A percentile compares a stretch with the other conserved stretches of the same genome.
Conservation (phyloP, 2,797 vertebrate genomes). For the Myripristis jacobus region DNA sequence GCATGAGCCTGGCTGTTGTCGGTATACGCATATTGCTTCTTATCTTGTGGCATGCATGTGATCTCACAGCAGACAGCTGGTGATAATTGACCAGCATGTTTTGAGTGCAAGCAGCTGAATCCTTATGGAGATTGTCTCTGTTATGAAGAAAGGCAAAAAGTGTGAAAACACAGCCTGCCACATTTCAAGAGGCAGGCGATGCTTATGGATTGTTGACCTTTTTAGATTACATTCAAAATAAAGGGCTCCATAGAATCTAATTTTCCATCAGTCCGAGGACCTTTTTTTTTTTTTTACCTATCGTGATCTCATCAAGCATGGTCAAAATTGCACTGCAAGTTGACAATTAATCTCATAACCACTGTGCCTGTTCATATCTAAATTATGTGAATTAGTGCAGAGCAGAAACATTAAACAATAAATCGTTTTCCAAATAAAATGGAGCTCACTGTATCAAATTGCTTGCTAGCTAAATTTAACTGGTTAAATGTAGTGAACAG, state of each 20-base stretch:
- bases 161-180: background rate
- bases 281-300: too few relatives aligned
- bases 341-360: background rate
- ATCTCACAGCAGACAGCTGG: constrained; percentile 21
- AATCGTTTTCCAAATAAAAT: too few relatives aligned
- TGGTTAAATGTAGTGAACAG: background rate
- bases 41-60: background rate
- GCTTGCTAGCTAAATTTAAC: background rate
- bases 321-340: too few relatives aligned
- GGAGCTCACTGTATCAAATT: background rate
- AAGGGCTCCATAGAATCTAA: too few relatives aligned
- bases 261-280: too few relatives aligned
- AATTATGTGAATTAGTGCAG: background rate
- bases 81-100: constrained; percentile 36
- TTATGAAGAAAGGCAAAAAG: constrained; percentile 8
- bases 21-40: background rate
- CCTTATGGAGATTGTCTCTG: constrained; percentile 8
- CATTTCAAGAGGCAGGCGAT: background rate
- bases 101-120: constrained; percentile 10
- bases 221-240: too few relatives aligned
- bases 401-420: background rate
- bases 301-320: too few relatives aligned
- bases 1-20: constrained; percentile 12
- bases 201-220: too few relatives aligned
- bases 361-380: constrained; percentile 1